Base-by-base conservation (phyloP, 2,113 vertebrate genomes). In the Alethe castanea region DNA sequence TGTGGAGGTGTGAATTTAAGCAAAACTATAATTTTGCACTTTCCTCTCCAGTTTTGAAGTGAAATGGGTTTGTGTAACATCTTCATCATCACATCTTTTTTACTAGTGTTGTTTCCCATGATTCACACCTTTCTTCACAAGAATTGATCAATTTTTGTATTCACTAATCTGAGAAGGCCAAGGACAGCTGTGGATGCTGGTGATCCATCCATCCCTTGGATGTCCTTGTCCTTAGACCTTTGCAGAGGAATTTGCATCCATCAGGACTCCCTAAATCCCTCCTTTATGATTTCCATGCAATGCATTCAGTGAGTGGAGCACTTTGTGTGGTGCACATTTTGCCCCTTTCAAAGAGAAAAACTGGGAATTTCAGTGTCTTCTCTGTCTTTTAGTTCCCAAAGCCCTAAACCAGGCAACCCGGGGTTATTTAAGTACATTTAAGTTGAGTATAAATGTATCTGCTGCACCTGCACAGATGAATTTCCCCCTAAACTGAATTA, bases 91-190 rank as follows among this genome's bases (percentile, higher is more conserved):
- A 16, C 11, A 40, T 5, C 5, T 19, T 53, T 67, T 72, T 33
- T 19, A 22, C 24, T 47, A 20, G 7, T 0, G 0, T 8, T 73
- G 44, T 19, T 36, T 83, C 26, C n/a, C 16, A 20, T 12, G n/a
- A 19, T 2, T 12, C 17, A 35, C 1, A 2, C 4, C 57, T 81
- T 72, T 38, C 12, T 57, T 38, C 59, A 61, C 17, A 14, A 50
- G 25, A 84, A 8, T 4, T 42, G 48, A 4, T 0, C 42, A 28
- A 31, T 40, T 60, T 57, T 40, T 53, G 8, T 33, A 1, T 36
- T 77, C 42, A 6, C 5, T 23, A 7, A 12, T 45, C 28, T 53
- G 45, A 65, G 65, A 15, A 52, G 44, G 44, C 44, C 44, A 45
- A 45, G 56, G 52, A 31, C 25, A 74, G 23, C 26, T 79, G 64